A percentile compares a stretch with the other conserved stretches of the same genome.
phyloP scores from a whole-genome alignment of 2,797 vertebrate species.

The Pterois miles region DNA sequence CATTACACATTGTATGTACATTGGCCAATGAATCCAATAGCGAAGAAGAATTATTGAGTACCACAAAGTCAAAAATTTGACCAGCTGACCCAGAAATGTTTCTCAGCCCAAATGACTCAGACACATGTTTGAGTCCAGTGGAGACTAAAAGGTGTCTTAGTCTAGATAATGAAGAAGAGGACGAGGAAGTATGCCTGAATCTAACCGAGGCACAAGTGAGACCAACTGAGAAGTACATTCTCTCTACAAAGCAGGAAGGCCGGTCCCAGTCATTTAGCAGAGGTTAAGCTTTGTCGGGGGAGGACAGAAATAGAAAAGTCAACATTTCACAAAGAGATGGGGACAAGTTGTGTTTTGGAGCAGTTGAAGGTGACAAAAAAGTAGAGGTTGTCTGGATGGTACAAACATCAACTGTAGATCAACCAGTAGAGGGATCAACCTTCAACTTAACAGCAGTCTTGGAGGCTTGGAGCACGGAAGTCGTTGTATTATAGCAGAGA shows the following conservation, averaged over 20 bases:
- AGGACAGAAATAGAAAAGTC: background rate
- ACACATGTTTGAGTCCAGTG: slow-evolving; percentile 9
- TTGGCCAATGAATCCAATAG: background rate
- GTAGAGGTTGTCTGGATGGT: background rate
- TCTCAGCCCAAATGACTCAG: background rate
- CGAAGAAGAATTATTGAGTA: background rate
- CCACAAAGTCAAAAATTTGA: background rate
- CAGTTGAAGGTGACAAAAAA: background rate
- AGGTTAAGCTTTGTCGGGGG: background rate
- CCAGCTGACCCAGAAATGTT: background rate
- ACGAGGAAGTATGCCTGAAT: slow-evolving; percentile 18
- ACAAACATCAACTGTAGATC: background rate
- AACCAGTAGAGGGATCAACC: background rate
- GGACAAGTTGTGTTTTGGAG: background rate
- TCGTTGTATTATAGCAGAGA: background rate
- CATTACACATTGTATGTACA: too few relatives aligned
- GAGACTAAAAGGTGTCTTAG: background rate
- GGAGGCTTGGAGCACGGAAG: background rate
- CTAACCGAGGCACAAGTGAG: slow-evolving; percentile 13
- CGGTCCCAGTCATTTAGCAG: background rate
- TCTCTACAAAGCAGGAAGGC: slow-evolving; percentile 25
- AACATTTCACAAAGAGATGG: background rate
- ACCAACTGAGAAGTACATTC: slow-evolving; percentile 30
- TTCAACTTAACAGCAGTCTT: background rate
- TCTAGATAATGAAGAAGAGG: slow-evolving; percentile 16